Evolutionary conservation across 2,113 vertebrate species (phyloP), one percentile per base, ranked within the genome.

Genomic region (Amblyopsis rosae): DNA sequence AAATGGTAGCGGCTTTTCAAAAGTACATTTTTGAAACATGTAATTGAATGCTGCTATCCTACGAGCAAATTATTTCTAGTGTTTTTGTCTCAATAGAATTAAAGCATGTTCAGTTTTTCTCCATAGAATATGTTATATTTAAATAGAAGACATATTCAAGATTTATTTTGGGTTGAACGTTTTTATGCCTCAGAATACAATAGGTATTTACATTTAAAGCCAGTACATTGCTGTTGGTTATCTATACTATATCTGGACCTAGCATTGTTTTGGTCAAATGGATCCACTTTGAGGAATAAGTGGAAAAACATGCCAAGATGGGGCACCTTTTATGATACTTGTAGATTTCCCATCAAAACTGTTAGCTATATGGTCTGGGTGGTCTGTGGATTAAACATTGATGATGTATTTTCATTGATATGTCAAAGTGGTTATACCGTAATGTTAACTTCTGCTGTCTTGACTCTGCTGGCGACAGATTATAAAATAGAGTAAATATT

Each of bases 261-360:
- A 4, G 6, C 7, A n/a, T 4, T 26, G 1, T 26, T 26, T 26
- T 54, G n/a, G 51, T 65, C 45, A 19, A 12, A 65, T 58, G 8
- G 55, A 69, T 47, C 7, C 17, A 72, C 48, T 54, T 15, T 7
- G 3, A 54, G 6, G 3, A 7, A 6, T n/a, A 54, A 26, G 26
- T 26, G 26, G 26, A 26, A 54, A n/a, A 54, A 54, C 13, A 54
- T 54, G 51, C 51, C 51, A 54, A 16, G 7, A 16, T 9, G 26
- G 9, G 9, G 9, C 11, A 59, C 19, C 13, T 32, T 26, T 16
- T 59, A 59, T 32, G 57, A 1, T 19, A 35, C 57, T 55, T 15
- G n/a, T 71, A 62, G 63, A 70, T 59, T n/a, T 63, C 10, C 15
- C 32, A 49, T 66, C 26, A 62, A 62, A 61, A 33, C 50, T 54